phyloP scores from a whole-genome alignment of 1,140 invertebrate genomes.

The Nymphalis io region DNA sequence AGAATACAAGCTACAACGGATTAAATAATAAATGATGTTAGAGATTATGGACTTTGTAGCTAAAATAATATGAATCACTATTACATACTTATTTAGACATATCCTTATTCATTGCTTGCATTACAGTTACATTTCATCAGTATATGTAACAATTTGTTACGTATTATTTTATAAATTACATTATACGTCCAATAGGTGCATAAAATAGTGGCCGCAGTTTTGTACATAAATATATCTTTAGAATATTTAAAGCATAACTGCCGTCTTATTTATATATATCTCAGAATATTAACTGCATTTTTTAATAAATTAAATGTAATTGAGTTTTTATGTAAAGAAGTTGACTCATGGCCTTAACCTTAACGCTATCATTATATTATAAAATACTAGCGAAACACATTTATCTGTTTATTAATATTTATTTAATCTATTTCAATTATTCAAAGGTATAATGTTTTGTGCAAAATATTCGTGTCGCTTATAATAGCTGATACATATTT shows the following conservation, averaged over 20 bases:
- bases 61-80: background rate
- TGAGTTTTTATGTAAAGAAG: no score
- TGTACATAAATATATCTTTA: background rate
- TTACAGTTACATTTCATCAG: background rate
- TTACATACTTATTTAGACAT: background rate
- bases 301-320: no score
- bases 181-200: background rate
- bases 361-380: no score
- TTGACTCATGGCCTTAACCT: no score
- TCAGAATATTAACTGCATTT: no score
- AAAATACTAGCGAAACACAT: no score
- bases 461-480: background rate
- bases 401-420: no score
- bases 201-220: background rate
- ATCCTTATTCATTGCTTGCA: background rate
- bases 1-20: conserved; percentile 7
- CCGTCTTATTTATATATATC: no score
- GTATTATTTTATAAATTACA: conserved; percentile 5
- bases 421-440: no score
- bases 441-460: background rate
- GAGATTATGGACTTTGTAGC: background rate
- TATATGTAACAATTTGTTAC: background rate
- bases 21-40: background rate
- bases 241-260: background rate
- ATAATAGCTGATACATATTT: conserved; percentile 3